A percentile compares a stretch with the other conserved stretches of the same genome.
These are phyloP conservation scores for Valencia hispanica DNA, from an alignment of 2,797 vertebrate species.

Conservation along the genomic window DNA sequence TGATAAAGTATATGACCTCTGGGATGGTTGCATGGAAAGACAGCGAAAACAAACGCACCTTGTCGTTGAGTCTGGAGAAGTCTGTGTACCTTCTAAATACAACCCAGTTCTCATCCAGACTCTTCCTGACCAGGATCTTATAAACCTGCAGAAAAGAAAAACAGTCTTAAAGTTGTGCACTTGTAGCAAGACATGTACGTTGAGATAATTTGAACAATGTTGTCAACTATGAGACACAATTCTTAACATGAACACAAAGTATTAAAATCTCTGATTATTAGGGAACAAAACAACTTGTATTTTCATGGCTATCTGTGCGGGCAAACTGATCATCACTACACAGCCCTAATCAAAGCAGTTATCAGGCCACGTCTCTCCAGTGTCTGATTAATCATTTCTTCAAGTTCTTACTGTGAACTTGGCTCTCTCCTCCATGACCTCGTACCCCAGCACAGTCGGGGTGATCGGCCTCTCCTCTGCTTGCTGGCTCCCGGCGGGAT, in stretches of 20 bases:
- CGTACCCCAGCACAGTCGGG: constrained; percentile 89
- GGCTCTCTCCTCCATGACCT: constrained; percentile 98
- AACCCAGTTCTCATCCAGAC: constrained; percentile 77
- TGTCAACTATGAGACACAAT: neutral
- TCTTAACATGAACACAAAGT: neutral
- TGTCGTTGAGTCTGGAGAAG: constrained; percentile 80
- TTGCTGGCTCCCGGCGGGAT: constrained; percentile 56
- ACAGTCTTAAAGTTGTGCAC: neutral
- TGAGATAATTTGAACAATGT: neutral
- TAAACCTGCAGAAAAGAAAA: constrained; percentile 72
- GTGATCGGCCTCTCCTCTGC: constrained; percentile 70
- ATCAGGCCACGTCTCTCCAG: neutral
- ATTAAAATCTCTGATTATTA: neutral
- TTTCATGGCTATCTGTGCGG: neutral
- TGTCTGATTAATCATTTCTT: neutral
- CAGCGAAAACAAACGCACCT: constrained; percentile 57
- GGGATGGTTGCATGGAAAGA: neutral
- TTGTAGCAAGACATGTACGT: neutral
- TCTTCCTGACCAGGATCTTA: constrained; percentile 78
- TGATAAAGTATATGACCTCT: neutral
- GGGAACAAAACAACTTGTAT: neutral
- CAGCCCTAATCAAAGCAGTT: no score
- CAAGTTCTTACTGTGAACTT: constrained; percentile 90
- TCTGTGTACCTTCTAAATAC: constrained; percentile 79
- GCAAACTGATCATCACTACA: neutral